Evolutionary conservation across 2,797 vertebrate species (phyloP).

Genomic region (Jordanella pulchra): DNA sequence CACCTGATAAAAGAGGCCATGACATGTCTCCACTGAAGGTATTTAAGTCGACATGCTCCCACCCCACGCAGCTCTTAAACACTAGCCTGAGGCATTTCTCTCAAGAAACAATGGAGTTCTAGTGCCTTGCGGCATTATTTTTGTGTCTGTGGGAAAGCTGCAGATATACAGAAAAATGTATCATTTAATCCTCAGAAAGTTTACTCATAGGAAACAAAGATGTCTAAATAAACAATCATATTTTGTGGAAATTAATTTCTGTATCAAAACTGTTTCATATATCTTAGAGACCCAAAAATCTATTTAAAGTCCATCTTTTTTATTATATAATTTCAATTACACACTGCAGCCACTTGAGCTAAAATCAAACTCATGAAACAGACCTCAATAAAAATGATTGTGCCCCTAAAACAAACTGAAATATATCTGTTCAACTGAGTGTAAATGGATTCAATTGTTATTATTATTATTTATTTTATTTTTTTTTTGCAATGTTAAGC

Average conservation of each 20-base stretch:
- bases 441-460: too few species aligned
- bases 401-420: too few species aligned
- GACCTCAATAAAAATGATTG: too few species aligned
- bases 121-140: slow-evolving; percentile 53
- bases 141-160: slow-evolving; percentile 55
- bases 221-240: neutral
- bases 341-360: neutral
- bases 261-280: neutral
- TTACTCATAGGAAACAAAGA: neutral
- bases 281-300: too few species aligned
- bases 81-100: slow-evolving; percentile 73
- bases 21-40: slow-evolving; percentile 74
- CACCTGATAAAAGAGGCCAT: slow-evolving; percentile 77
- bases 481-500: too few species aligned
- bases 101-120: slow-evolving; percentile 71
- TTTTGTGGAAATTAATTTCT: neutral
- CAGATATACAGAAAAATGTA: slow-evolving; percentile 39
- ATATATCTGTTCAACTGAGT: too few species aligned
- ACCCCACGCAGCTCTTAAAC: slow-evolving; percentile 74
- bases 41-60: slow-evolving; percentile 77
- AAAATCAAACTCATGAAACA: neutral
- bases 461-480: too few species aligned
- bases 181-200: slow-evolving; percentile 10
- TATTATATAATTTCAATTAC: neutral
- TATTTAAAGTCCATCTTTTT: neutral